These are phyloP conservation scores for Peromyscus polionotus DNA, from an alignment of 2,113 vertebrate genomes.

Conservation along the genomic window DNA sequence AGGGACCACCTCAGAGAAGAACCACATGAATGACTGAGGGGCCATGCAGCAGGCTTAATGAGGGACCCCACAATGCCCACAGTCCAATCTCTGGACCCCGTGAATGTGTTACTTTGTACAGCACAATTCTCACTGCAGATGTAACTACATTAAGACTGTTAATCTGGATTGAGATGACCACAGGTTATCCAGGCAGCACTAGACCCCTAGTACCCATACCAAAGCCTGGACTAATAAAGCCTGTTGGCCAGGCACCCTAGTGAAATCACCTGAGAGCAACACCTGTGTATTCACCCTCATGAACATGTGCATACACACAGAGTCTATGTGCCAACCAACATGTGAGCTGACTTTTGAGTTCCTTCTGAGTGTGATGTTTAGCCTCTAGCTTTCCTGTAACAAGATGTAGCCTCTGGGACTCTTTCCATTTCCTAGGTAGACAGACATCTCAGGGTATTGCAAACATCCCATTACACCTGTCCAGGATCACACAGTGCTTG, in stretches of 20 bases:
- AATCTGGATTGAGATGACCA: background rate
- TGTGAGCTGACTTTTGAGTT: background rate
- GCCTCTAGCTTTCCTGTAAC: background rate
- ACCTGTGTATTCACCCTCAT: background rate
- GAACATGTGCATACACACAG: background rate
- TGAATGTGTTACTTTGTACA: background rate
- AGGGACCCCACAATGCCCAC: background rate
- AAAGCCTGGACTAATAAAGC: background rate
- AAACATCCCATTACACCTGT: background rate
- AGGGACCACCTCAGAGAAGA: background rate
- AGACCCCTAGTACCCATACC: background rate
- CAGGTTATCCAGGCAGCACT: background rate
- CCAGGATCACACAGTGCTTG: background rate
- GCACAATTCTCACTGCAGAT: background rate
- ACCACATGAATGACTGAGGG: background rate
- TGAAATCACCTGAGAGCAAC: background rate
- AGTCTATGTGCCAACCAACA: background rate
- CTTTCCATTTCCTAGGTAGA: background rate
- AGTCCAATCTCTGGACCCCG: background rate
- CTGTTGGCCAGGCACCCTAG: background rate
- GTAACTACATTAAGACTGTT: background rate
- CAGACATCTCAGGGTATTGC: background rate
- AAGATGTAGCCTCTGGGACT: background rate
- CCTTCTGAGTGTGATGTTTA: background rate
- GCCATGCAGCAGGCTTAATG: background rate